These are phyloP conservation scores for Xestia xanthographa DNA, from an alignment of 2,888 invertebrate genomes.

Conservation along the genomic window DNA sequence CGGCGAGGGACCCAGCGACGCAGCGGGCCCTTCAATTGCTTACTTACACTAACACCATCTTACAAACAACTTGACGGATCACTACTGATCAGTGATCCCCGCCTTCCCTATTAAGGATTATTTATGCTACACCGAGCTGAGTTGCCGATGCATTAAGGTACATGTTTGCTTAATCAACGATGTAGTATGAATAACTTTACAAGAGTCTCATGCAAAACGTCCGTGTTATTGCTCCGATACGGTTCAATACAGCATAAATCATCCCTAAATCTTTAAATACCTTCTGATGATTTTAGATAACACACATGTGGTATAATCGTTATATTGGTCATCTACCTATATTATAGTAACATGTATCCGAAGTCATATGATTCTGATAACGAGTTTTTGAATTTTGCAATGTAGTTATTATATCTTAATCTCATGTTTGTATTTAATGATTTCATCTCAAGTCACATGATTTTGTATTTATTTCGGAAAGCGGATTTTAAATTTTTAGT, in stretches of 20 bases:
- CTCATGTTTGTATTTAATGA: slow-evolving; percentile 45
- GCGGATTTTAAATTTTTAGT: slow-evolving; percentile 8
- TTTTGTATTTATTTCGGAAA: slow-evolving; percentile 32
- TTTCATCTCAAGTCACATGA: slow-evolving; percentile 41
- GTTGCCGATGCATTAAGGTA: not conserved
- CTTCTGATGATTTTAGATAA: slow-evolving; percentile 9
- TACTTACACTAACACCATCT: slow-evolving; percentile 81
- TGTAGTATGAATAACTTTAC: not conserved
- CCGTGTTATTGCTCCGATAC: not conserved
- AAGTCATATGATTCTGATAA: slow-evolving; percentile 59
- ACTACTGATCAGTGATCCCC: slow-evolving; percentile 44
- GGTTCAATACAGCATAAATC: not conserved
- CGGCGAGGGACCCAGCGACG: slow-evolving; percentile 64
- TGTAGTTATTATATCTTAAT: slow-evolving; percentile 44
- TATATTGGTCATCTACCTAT: not conserved
- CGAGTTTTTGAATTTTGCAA: slow-evolving; percentile 40
- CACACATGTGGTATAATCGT: slow-evolving; percentile 5
- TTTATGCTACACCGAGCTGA: not conserved
- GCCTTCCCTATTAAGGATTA: not conserved
- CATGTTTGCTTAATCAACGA: not conserved
- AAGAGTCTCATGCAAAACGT: not conserved
- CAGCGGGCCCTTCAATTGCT: slow-evolving; percentile 82
- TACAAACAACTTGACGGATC: slow-evolving; percentile 78
- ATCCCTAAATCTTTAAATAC: slow-evolving; percentile 9
- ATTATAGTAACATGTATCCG: not conserved